Conservation (phyloP, 2,888 invertebrate genomes). For the Ethmia dodecea region DNA sequence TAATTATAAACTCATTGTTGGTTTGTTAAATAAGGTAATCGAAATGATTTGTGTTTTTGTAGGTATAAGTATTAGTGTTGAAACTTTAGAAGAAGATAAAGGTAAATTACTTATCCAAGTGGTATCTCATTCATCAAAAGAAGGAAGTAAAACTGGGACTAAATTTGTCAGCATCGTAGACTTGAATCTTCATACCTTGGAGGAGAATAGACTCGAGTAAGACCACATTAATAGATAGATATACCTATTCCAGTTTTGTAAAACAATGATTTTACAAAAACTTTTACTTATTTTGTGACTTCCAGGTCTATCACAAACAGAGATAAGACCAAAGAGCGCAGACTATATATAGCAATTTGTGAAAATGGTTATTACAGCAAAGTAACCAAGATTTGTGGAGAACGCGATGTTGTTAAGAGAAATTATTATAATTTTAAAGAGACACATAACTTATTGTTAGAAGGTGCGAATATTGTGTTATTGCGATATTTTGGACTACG, state of each 20-base stretch:
- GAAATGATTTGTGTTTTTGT: conserved; percentile 9
- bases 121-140: conserved; percentile 76
- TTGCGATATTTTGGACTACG: conserved; percentile 78
- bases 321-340: conserved; percentile 64
- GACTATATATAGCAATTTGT: conserved; percentile 73
- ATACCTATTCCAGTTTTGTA: background rate
- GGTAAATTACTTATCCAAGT: conserved; percentile 78
- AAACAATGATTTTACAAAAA: background rate
- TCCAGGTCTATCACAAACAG: conserved; percentile 61
- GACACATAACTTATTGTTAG: conserved; percentile 74
- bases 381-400: conserved; percentile 65
- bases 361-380: conserved; percentile 75
- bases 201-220: conserved; percentile 80
- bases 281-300: background rate
- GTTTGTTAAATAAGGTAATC: no score
- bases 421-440: conserved; percentile 69
- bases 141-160: conserved; percentile 76
- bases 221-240: conserved; percentile 13
- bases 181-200: conserved; percentile 79
- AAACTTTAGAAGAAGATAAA: conserved; percentile 60
- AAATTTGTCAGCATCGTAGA: conserved; percentile 79
- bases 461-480: conserved; percentile 79
- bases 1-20: no score
- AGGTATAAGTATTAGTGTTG: conserved; percentile 65
- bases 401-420: conserved; percentile 57